A percentile compares a stretch with the other conserved stretches of the same genome.
Evolutionary conservation across 2,797 vertebrate genomes (phyloP).

Genomic region (Antennarius maculatus): DNA sequence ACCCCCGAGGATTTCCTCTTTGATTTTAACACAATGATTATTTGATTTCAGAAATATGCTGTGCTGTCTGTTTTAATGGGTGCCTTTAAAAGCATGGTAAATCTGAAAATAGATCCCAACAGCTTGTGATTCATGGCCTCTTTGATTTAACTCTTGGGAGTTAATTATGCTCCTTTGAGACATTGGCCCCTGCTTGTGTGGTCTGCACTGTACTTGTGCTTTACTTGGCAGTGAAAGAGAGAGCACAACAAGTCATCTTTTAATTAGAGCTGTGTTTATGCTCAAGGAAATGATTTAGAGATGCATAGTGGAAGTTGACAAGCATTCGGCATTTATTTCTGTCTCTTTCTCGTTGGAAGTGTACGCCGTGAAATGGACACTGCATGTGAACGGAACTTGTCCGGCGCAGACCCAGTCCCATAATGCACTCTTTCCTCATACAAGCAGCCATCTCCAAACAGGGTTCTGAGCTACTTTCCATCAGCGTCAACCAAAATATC

Average conservation of each 20-base stretch:
- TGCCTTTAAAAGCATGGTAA: constrained; percentile 17
- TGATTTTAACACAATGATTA: constrained; percentile 15
- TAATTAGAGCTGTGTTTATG: constrained; percentile 74
- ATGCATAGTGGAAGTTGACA: constrained; percentile 48
- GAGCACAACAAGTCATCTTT: constrained; percentile 71
- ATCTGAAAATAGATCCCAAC: constrained; percentile 53
- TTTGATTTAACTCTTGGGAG: constrained; percentile 45
- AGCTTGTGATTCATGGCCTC: constrained; percentile 25
- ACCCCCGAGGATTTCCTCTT: not conserved
- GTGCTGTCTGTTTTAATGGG: constrained; percentile 16
- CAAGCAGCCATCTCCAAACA: constrained; percentile 68
- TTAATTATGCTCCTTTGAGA: constrained; percentile 61
- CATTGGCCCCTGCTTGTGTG: constrained; percentile 69
- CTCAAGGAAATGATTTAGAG: constrained; percentile 66
- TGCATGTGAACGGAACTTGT: constrained; percentile 64
- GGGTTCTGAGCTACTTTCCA: constrained; percentile 52
- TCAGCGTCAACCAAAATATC: constrained; percentile 59
- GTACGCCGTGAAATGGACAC: constrained; percentile 49
- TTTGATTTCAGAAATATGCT: constrained; percentile 7
- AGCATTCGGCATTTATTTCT: constrained; percentile 34
- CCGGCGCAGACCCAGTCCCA: constrained; percentile 41
- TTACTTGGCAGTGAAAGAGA: constrained; percentile 70
- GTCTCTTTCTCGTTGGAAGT: constrained; percentile 24
- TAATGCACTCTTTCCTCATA: constrained; percentile 53
- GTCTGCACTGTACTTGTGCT: constrained; percentile 68